Evolutionary conservation across 2,888 invertebrate species (phyloP), one percentile per base, ranked within the genome.

Genomic region (Meteorus colon): DNA sequence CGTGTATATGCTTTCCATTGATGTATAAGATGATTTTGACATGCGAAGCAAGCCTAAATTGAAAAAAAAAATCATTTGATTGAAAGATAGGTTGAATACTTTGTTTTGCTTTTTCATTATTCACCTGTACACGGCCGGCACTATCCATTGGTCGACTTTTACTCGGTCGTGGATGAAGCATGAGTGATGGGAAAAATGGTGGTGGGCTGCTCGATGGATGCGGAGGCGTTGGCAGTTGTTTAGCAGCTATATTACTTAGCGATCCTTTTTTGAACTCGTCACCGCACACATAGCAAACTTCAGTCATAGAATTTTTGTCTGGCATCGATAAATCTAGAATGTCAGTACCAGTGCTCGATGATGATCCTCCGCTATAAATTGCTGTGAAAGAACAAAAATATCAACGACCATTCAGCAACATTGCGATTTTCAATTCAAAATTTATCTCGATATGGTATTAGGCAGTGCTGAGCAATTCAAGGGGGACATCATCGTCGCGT

Each of bases 261-360:
- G 96, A 95, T 80, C 96, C 96, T 75, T 96, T 93, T 82, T 94
- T 93, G 90, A 95, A 95, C 90, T 96, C 96, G 88, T 96, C 96
- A 27, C 97, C 97, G 90, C 97, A 97, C 19, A 96, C 95, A 90
- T 96, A 97, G 90, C 96, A 96, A 72, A 96, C 96, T 90, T 96
- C 96, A 29, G 96, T 96, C 83, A 95, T 93, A 16, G 96, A 95
- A 91, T 96, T 96, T 91, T 96, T 96, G 90, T 96, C 96, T 14
- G 96, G 96, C 96, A 97, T 96, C 79, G 96, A 96, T 77, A 97
- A 92, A 91, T 97, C 96, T 78, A 96, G 91, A 84, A 96, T 96
- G 88, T 96, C 96, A 55, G 96, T 94, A 84, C 95, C 96, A n/a
- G 93, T 92, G 62, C 93, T 90, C 66, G 89, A 88, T 75, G 87